Conservation (phyloP, 2,113 vertebrate species). For the Silurus glanis region DNA sequence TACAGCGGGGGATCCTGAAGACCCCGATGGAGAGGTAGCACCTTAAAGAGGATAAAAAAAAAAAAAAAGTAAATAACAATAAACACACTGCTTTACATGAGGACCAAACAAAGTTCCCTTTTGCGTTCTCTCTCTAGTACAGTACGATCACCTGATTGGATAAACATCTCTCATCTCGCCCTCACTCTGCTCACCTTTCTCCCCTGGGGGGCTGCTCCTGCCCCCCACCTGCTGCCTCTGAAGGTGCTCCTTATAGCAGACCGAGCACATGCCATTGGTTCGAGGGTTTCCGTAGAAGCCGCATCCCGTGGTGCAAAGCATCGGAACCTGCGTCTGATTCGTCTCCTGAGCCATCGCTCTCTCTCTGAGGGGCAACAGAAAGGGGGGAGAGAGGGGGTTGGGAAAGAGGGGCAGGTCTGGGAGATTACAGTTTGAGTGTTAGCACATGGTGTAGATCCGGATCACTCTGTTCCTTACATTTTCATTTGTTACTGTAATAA, state of each 20-base stretch:
- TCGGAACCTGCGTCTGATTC: constrained; percentile 88
- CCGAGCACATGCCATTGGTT: constrained; percentile 89
- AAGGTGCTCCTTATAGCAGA: constrained; percentile 90
- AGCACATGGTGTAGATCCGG: too few species aligned
- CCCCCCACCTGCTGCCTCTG: constrained; percentile 87
- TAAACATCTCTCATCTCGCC: constrained; percentile 45
- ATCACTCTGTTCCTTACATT: too few species aligned
- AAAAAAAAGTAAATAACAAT: constrained; percentile 26
- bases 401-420: constrained; percentile 69
- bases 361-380: constrained; percentile 57
- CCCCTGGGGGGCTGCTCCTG: constrained; percentile 80
- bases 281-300: constrained; percentile 89
- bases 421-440: neutral
- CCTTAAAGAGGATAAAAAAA: constrained; percentile 52
- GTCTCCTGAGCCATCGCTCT: constrained; percentile 85
- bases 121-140: neutral
- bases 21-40: constrained; percentile 68
- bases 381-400: constrained; percentile 54
- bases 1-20: constrained; percentile 67
- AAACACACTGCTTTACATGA: constrained; percentile 20
- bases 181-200: constrained; percentile 69
- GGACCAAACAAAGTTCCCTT: neutral
- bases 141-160: neutral
- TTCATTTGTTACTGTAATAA: too few species aligned
- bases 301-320: constrained; percentile 87